These are phyloP conservation scores for Equus quagga DNA, from an alignment of 2,113 vertebrate genomes.

Conservation along the genomic window DNA sequence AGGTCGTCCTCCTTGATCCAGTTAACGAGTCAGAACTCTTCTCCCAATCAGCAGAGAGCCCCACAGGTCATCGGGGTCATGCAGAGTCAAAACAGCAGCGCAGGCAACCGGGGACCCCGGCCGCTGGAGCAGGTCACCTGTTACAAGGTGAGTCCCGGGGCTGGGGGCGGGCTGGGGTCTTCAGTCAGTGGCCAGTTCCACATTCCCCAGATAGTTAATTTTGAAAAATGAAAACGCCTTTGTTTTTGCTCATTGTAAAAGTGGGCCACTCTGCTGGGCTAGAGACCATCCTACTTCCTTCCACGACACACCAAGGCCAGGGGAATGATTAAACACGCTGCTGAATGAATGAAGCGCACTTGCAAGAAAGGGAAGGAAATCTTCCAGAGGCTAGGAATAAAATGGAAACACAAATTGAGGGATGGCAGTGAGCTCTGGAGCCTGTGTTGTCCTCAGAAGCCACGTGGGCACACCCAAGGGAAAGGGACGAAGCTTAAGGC, in stretches of 20 bases:
- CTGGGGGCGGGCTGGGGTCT: neutral
- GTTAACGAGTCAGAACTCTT: conserved; percentile 92
- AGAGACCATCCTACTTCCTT: neutral
- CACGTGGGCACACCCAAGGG: fast-evolving
- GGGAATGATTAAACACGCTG: neutral
- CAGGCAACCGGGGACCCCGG: conserved; percentile 94
- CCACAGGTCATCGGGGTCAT: conserved; percentile 90
- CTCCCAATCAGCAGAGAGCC: conserved; percentile 90
- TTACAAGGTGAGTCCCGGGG: conserved; percentile 93
- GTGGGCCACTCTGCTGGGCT: neutral
- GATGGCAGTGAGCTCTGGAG: neutral
- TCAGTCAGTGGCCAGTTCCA: neutral
- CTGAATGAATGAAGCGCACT: neutral
- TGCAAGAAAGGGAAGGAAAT: neutral
- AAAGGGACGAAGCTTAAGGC: neutral
- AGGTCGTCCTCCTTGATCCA: conserved; percentile 93
- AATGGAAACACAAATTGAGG: neutral
- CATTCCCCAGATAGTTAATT: neutral
- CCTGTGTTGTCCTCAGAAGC: neutral
- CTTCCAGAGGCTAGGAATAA: neutral
- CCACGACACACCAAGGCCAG: neutral
- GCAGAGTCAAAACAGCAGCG: conserved; percentile 93
- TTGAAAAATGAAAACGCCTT: neutral
- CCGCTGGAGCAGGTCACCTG: conserved; percentile 99
- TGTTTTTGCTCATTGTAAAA: neutral